phyloP scores from a whole-genome alignment of 2,797 vertebrate species.

The Pangasius sanitwongsei region DNA sequence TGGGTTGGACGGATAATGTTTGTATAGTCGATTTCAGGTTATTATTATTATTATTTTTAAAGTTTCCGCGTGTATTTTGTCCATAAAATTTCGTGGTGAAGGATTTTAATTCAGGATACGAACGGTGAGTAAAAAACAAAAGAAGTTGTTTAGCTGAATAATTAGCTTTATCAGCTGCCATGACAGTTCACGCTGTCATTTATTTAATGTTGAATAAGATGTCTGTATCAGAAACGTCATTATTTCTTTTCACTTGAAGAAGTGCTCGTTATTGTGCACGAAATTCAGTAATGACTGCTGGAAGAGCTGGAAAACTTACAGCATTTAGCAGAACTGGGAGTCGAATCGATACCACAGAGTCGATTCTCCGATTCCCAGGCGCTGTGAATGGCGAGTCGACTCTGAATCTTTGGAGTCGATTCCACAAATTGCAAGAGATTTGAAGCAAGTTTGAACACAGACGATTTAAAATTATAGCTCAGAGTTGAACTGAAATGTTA shows the following conservation, averaged over 20 bases:
- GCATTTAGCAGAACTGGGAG: not conserved
- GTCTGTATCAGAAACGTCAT: not conserved
- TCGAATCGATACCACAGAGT: not conserved
- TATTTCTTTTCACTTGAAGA: not conserved
- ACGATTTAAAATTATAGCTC: not conserved
- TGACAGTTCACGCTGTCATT: not conserved
- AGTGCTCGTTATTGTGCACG: not conserved
- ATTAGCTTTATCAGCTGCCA: not conserved
- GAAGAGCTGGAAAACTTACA: not conserved
- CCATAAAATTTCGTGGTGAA: not conserved
- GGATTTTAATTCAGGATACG: not conserved
- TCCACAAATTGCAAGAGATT: not conserved
- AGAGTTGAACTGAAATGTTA: not conserved
- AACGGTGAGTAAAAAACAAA: slow-evolving; percentile 7
- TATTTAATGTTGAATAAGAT: not conserved
- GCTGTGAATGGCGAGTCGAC: not conserved
- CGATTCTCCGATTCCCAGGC: not conserved
- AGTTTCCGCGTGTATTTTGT: not conserved
- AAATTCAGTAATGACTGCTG: not conserved
- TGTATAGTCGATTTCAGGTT: not conserved
- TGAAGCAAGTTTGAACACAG: not conserved
- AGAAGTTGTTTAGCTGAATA: not conserved
- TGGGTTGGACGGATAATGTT: not conserved
- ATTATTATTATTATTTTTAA: not conserved
- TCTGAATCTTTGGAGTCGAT: not conserved